phyloP scores from a whole-genome alignment of 2,888 invertebrate species.

The Buathra laborator region DNA sequence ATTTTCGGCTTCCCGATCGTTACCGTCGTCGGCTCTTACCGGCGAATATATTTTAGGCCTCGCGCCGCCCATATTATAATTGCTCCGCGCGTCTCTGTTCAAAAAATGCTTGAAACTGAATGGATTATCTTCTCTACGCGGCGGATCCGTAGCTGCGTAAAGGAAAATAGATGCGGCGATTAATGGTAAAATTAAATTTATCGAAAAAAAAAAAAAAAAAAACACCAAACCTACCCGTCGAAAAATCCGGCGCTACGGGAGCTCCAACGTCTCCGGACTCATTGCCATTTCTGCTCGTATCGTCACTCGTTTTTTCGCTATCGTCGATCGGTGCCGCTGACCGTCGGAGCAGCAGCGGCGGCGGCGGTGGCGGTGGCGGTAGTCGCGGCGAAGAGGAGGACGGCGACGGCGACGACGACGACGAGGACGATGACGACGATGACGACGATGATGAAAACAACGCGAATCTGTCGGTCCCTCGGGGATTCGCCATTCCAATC shows the following conservation, averaged over 20 bases:
- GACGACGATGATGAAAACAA: neutral
- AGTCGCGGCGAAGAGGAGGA: conserved; percentile 55
- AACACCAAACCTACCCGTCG: conserved; percentile 71
- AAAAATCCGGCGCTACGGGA: conserved; percentile 68
- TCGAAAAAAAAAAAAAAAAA: neutral
- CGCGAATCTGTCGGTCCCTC: conserved; percentile 41
- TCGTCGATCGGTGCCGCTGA: conserved; percentile 49
- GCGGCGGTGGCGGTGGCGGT: conserved; percentile 65
- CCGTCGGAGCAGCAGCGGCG: conserved; percentile 71
- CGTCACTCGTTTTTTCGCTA: conserved; percentile 47
- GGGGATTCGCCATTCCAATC: conserved; percentile 73
- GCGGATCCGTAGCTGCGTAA: conserved; percentile 85
- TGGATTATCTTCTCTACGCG: conserved; percentile 90
- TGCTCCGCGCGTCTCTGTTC: conserved; percentile 88
- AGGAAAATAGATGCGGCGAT: conserved; percentile 75
- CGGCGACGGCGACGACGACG: conserved; percentile 73
- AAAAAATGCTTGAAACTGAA: conserved; percentile 95
- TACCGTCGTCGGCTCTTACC: conserved; percentile 84
- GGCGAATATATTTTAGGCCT: conserved; percentile 90
- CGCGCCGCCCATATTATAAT: conserved; percentile 91
- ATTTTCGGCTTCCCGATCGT: conserved; percentile 86
- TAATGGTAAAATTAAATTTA: neutral
- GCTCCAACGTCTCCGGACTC: conserved; percentile 64
- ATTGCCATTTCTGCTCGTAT: conserved; percentile 46
- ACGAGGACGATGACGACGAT: conserved; percentile 71